phyloP scores from a whole-genome alignment of 2,888 invertebrate species.

The Eudasyphora cyanicolor region DNA sequence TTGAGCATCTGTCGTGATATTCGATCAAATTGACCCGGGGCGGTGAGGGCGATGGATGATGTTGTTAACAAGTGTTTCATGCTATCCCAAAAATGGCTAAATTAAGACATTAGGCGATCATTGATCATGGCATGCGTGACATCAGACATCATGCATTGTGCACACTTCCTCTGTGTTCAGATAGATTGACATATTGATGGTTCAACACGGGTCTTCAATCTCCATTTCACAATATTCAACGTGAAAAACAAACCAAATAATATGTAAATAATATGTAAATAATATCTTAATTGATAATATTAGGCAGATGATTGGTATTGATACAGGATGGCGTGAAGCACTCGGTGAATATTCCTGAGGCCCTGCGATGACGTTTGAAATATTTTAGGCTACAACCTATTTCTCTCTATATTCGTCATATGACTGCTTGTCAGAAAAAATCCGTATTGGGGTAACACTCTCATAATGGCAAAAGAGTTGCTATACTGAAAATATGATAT shows the following conservation, averaged over 20 bases:
- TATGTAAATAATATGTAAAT: neutral
- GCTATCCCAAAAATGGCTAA: neutral
- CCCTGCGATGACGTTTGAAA: neutral
- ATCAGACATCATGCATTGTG: neutral
- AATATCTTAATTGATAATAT: neutral
- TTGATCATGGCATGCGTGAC: neutral
- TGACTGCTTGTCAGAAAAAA: too few species aligned
- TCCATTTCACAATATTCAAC: too few species aligned
- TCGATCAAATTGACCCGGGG: neutral
- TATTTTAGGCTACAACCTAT: too few species aligned
- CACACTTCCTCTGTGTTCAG: too few species aligned
- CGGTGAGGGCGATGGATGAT: neutral
- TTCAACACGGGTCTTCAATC: too few species aligned
- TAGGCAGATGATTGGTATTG: neutral
- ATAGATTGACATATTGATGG: too few species aligned
- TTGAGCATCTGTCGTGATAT: neutral
- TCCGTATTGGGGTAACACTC: too few species aligned
- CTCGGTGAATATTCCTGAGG: too few species aligned
- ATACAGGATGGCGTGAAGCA: neutral
- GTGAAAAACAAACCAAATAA: neutral
- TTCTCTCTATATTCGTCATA: too few species aligned
- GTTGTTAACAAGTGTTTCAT: too few species aligned
- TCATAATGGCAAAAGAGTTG: too few species aligned
- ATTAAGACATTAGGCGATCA: constrained; percentile 13
- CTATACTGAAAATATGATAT: too few species aligned